phyloP scores from a whole-genome alignment of 2,797 vertebrate species.

The Yasuhikotakia modesta region DNA sequence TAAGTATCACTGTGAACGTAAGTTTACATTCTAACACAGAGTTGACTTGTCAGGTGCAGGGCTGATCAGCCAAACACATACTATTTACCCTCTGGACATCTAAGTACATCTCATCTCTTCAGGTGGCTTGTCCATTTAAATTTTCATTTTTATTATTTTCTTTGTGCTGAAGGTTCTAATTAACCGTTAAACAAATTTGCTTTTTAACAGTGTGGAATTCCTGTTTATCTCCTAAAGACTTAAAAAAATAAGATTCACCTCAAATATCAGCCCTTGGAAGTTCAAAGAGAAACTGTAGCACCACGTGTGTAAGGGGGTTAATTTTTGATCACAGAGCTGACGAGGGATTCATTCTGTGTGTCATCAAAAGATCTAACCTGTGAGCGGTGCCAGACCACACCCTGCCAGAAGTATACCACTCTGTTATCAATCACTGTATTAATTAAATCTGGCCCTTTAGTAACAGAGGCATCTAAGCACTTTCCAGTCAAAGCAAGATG shows the following conservation, averaged over 20 bases:
- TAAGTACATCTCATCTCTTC: not conserved
- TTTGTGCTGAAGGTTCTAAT: not conserved
- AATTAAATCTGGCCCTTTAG: not conserved
- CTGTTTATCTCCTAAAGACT: slow-evolving; percentile 9
- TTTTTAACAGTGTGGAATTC: not conserved
- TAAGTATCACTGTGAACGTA: too few species aligned
- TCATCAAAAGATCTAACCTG: too few species aligned
- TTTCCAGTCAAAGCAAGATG: not conserved
- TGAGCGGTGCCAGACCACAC: slow-evolving; percentile 10
- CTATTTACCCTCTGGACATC: too few species aligned
- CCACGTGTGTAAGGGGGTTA: not conserved
- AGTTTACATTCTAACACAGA: too few species aligned
- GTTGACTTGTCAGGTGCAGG: too few species aligned
- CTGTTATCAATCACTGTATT: not conserved
- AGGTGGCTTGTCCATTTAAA: not conserved
- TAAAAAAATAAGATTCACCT: not conserved
- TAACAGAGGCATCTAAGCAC: not conserved
- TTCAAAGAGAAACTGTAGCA: slow-evolving; percentile 3
- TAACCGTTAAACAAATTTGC: not conserved
- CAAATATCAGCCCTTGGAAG: not conserved
- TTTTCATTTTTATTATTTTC: not conserved
- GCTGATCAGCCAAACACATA: too few species aligned
- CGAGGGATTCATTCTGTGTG: not conserved
- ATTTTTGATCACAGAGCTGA: slow-evolving; percentile 9
- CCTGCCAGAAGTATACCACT: not conserved